Evolutionary conservation across 2,113 vertebrate genomes (phyloP).

Genomic region (Calyptomena viridis): DNA sequence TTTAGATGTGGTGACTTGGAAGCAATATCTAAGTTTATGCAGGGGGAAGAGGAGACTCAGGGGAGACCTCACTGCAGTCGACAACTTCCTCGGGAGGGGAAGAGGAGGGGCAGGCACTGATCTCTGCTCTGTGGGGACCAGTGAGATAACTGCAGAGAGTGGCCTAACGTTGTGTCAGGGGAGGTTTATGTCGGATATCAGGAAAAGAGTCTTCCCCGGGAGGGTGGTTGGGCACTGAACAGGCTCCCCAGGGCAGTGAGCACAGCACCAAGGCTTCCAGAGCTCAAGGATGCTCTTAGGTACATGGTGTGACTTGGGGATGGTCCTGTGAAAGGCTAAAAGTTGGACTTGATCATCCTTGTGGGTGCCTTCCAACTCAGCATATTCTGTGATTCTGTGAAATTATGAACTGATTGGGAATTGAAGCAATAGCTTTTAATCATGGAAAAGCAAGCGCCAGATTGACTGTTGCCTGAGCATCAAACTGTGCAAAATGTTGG

Average conservation of each 20-base stretch:
- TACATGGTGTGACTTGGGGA: neutral
- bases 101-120: neutral
- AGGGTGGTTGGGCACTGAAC: neutral
- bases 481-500: neutral
- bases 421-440: neutral
- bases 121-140: neutral
- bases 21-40: neutral
- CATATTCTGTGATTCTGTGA: neutral
- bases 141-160: neutral
- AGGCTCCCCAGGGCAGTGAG: neutral
- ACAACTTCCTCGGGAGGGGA: neutral
- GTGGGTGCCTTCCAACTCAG: neutral
- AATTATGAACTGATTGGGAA: neutral
- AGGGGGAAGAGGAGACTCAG: neutral
- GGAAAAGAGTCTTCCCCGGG: neutral
- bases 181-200: neutral
- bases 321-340: neutral
- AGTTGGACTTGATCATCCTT: neutral
- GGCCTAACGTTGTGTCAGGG: neutral
- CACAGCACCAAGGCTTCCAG: neutral
- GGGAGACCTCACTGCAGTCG: neutral
- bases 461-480: neutral
- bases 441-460: neutral
- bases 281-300: neutral
- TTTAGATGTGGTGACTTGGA: conserved; percentile 4